Evolutionary conservation across 2,113 vertebrate genomes (phyloP).

Genomic region (Paramisgurnus dabryanus): DNA sequence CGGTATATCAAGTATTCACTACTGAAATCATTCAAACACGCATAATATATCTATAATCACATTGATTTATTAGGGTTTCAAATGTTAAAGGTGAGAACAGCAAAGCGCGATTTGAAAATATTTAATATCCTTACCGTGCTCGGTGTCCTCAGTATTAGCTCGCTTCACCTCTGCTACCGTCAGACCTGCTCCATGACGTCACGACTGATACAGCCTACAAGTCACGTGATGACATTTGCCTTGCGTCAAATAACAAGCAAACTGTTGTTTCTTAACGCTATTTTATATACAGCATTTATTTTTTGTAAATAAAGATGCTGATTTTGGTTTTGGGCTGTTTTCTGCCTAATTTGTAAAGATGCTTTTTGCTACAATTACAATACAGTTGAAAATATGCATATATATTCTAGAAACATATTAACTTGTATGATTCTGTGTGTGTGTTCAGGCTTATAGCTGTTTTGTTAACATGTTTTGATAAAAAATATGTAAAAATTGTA

Average conservation of each 20-base stretch:
- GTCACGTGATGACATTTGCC: constrained; percentile 26
- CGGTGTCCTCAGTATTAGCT: neutral
- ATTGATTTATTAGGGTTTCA: too few species aligned
- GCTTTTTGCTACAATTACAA: too few species aligned
- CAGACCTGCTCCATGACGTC: constrained; percentile 8
- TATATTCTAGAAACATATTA: too few species aligned
- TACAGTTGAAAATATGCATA: too few species aligned
- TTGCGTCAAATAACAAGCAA: neutral
- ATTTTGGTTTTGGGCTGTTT: too few species aligned
- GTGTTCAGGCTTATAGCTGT: too few species aligned
- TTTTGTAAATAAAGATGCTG: too few species aligned
- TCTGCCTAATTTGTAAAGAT: too few species aligned
- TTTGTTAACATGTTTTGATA: too few species aligned
- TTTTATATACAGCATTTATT: too few species aligned
- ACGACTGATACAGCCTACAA: neutral
- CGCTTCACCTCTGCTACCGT: neutral
- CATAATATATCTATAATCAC: neutral
- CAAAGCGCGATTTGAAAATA: neutral
- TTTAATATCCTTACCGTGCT: neutral
- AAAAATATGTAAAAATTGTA: too few species aligned
- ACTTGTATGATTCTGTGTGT: too few species aligned
- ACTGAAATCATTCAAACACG: neutral
- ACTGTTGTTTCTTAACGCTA: neutral
- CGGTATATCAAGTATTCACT: neutral
- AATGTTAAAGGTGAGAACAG: neutral